A percentile compares a stretch with the other conserved stretches of the same genome.
Evolutionary conservation across 2,113 vertebrate genomes (phyloP).

Genomic region (Sciurus niger): DNA sequence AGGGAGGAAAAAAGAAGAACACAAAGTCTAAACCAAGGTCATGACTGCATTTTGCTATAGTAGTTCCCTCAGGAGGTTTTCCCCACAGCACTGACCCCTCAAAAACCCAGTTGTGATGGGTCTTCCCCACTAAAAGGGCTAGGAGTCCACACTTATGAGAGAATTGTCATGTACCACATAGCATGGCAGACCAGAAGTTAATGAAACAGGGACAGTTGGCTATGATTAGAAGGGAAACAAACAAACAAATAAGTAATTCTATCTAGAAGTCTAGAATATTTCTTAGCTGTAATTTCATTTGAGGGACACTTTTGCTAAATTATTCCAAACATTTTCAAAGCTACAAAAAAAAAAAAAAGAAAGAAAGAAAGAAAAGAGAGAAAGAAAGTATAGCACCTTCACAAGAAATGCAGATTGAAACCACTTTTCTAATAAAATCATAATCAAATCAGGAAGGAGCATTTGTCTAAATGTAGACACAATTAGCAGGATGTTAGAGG

Average conservation of each 20-base stretch:
- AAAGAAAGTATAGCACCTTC: neutral
- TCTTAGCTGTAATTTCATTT: neutral
- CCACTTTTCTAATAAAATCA: neutral
- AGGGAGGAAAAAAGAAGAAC: neutral
- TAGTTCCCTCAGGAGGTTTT: neutral
- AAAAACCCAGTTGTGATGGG: neutral
- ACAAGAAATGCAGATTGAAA: neutral
- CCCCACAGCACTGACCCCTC: neutral
- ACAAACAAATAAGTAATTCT: neutral
- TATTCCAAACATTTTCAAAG: neutral
- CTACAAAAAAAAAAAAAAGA: neutral
- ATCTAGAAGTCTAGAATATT: neutral
- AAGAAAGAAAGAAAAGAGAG: neutral
- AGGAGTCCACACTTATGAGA: neutral
- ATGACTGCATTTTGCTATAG: neutral
- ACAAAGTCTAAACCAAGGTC: neutral
- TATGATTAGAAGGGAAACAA: neutral
- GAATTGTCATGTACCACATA: neutral
- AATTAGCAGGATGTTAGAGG: neutral
- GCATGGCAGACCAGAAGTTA: neutral
- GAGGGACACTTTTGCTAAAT: neutral
- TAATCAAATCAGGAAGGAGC: neutral
- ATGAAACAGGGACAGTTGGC: neutral
- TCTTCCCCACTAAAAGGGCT: neutral
- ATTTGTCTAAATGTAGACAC: neutral